A percentile compares a stretch with the other conserved stretches of the same genome.
Conservation (phyloP, 2,888 invertebrate genomes). For the Lordiphosa fenestrarum region DNA sequence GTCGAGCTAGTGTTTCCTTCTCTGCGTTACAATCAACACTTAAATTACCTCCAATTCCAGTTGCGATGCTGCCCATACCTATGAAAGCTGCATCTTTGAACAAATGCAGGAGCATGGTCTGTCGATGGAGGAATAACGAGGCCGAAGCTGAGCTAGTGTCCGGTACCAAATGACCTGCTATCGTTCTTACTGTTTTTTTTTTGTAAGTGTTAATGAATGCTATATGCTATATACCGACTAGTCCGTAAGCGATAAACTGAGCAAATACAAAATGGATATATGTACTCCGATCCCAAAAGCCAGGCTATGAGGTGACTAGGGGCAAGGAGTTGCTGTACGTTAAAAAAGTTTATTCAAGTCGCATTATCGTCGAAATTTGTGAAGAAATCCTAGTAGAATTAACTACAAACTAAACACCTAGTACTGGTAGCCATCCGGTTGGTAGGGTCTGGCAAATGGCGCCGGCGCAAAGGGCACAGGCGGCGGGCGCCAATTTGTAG, state of each 20-base stretch:
- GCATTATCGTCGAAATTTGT: too few species aligned
- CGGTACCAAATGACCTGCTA: slow-evolving; percentile 21
- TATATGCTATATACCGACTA: slow-evolving; percentile 10
- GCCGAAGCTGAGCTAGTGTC: slow-evolving; percentile 34
- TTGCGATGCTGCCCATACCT: slow-evolving; percentile 75
- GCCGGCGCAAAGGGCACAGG: slow-evolving; percentile 84
- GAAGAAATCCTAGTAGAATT: too few species aligned
- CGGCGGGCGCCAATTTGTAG: slow-evolving; percentile 86
- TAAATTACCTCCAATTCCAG: slow-evolving; percentile 29
- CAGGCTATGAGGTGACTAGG: too few species aligned
- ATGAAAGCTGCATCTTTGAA: slow-evolving; percentile 57
- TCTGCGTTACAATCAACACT: too few species aligned
- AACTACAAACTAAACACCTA: slow-evolving; percentile 30
- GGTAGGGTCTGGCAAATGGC: slow-evolving; percentile 84
- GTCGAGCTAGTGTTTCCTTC: slow-evolving; percentile 15
- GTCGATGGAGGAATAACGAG: slow-evolving; percentile 24
- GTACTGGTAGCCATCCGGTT: slow-evolving; percentile 76
- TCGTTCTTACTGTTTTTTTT: slow-evolving; percentile 9
- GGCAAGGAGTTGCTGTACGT: too few species aligned
- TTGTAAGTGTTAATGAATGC: slow-evolving; percentile 2
- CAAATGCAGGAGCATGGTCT: slow-evolving; percentile 67
- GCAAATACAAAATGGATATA: slow-evolving; percentile 22
- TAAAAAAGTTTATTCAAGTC: too few species aligned
- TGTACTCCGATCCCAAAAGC: background rate
- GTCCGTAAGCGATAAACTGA: slow-evolving; percentile 46